These are phyloP conservation scores for Sapayoa aenigma DNA, from an alignment of 2,113 vertebrate genomes.

Conservation along the genomic window DNA sequence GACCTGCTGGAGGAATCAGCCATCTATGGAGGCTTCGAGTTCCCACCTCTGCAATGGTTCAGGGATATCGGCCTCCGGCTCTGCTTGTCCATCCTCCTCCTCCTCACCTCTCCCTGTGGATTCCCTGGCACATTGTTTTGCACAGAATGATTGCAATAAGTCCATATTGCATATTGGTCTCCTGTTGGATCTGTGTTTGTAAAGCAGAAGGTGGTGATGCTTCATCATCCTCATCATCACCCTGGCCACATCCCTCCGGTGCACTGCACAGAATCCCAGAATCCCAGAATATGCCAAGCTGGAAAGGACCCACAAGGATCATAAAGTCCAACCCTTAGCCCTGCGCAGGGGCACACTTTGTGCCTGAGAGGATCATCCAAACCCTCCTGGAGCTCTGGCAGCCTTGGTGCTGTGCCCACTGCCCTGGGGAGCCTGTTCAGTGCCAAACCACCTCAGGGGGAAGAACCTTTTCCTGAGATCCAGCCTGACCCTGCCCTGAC, in stretches of 20 bases:
- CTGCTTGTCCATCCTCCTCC: not conserved
- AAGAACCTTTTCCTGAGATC: not conserved
- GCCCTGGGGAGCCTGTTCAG: not conserved
- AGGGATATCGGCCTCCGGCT: not conserved
- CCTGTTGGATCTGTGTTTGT: rapidly evolving
- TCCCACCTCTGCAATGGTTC: rapidly evolving
- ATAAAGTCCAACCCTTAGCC: not conserved
- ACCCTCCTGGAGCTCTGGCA: not conserved
- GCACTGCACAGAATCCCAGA: not conserved
- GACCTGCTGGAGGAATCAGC: rapidly evolving
- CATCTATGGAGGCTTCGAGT: rapidly evolving
- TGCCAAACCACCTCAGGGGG: not conserved
- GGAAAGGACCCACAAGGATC: not conserved
- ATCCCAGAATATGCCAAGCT: not conserved
- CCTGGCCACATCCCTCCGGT: not conserved
- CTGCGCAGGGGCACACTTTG: not conserved
- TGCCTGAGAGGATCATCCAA: not conserved
- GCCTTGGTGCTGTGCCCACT: not conserved
- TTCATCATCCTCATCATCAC: not conserved
- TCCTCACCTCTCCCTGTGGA: not conserved
- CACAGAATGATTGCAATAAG: rapidly evolving
- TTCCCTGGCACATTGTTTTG: rapidly evolving
- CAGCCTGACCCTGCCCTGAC: not conserved
- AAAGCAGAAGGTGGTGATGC: not conserved
- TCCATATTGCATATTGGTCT: too few species aligned